A percentile compares a stretch with the other conserved stretches of the same genome.
Evolutionary conservation across 1,140 invertebrate species (phyloP).

Genomic region (Pararge aegeria): DNA sequence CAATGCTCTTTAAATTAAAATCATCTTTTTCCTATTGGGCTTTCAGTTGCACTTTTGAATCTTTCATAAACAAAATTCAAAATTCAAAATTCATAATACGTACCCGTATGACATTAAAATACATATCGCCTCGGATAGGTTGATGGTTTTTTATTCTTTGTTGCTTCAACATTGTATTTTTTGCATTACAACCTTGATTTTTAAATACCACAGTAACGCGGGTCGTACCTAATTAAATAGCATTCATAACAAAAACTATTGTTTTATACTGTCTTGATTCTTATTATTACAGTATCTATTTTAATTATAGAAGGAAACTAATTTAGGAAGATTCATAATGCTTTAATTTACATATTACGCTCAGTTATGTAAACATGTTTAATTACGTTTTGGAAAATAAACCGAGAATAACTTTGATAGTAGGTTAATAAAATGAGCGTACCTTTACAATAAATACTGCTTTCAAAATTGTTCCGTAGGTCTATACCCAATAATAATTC

Average conservation of each 20-base stretch:
- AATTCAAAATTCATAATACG: not conserved
- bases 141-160: conserved; percentile 9
- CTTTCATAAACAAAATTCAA: not conserved
- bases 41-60: not conserved
- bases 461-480: no score
- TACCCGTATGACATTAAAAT: not conserved
- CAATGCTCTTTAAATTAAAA: no score
- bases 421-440: no score
- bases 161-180: conserved; percentile 21
- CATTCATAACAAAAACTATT: conserved; percentile 5
- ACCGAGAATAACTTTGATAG: not conserved
- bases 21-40: no score
- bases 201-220: conserved; percentile 31
- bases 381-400: not conserved
- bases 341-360: no score
- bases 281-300: not conserved
- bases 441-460: no score
- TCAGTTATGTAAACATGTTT: not conserved
- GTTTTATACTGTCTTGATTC: not conserved
- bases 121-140: not conserved
- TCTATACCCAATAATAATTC: no score
- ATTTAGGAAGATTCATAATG: not conserved
- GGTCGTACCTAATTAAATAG: conserved; percentile 16
- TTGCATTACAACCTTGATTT: conserved; percentile 31
- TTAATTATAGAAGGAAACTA: not conserved